A percentile compares a stretch with the other conserved stretches of the same genome.
These are phyloP conservation scores for Drosophila lini DNA, from an alignment of 1,140 invertebrate species.

Conservation along the genomic window DNA sequence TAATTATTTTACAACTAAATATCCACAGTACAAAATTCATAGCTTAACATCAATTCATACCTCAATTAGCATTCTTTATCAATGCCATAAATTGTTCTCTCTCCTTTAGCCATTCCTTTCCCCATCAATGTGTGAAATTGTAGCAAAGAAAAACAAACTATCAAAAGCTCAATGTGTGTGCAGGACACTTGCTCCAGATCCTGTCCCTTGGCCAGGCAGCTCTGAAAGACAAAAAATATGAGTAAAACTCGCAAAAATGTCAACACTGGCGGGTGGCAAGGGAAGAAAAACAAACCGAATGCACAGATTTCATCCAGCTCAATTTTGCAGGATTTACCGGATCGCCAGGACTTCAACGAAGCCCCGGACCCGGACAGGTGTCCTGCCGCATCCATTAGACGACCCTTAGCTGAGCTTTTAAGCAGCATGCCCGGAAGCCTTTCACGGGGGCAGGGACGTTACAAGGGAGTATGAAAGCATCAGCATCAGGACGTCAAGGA, in stretches of 20 bases:
- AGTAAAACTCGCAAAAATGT: constrained; percentile 47
- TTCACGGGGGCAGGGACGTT: not conserved
- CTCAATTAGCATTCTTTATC: constrained; percentile 29
- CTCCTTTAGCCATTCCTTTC: not conserved
- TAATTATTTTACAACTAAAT: not conserved
- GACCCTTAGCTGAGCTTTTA: constrained; percentile 48
- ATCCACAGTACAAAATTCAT: not conserved
- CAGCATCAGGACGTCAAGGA: not conserved
- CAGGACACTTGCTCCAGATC: constrained; percentile 18
- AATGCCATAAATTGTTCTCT: not conserved
- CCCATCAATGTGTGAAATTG: constrained; percentile 19
- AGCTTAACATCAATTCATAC: not conserved
- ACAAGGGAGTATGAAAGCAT: constrained; percentile 5
- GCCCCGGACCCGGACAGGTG: constrained; percentile 21
- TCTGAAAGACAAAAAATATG: constrained; percentile 32
- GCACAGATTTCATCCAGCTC: constrained; percentile 47
- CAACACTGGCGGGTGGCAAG: constrained; percentile 27
- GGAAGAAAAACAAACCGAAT: constrained; percentile 20
- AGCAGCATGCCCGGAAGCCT: constrained; percentile 44
- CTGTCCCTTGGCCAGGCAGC: not conserved
- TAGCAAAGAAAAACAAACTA: constrained; percentile 37
- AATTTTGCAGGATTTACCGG: constrained; percentile 44
- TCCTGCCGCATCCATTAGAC: constrained; percentile 52
- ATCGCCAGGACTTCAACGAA: constrained; percentile 23
- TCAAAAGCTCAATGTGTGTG: constrained; percentile 17